These are phyloP conservation scores for Lagenorhynchus albirostris DNA, from an alignment of 2,113 vertebrate species.

Conservation along the genomic window DNA sequence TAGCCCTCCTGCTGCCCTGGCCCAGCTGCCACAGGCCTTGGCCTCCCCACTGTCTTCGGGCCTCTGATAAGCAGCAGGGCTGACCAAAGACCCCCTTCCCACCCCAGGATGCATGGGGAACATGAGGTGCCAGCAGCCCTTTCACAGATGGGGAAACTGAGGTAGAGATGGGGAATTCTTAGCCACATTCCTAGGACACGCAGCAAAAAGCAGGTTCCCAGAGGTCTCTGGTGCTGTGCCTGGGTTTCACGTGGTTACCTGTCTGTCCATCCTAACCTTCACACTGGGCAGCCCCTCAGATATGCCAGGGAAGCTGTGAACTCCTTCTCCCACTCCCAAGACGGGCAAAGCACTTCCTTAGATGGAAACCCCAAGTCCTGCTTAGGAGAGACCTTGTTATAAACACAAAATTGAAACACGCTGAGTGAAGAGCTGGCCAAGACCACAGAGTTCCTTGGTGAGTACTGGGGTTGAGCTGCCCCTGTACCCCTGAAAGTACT, in stretches of 20 bases:
- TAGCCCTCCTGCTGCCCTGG: background rate
- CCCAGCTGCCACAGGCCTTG: background rate
- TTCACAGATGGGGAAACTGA: background rate
- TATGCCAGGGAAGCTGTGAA: background rate
- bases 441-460: background rate
- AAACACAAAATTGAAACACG: background rate
- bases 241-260: background rate
- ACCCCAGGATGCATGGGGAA: background rate
- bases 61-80: background rate
- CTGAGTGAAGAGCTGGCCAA: background rate
- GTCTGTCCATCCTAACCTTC: background rate
- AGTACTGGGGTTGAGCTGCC: background rate
- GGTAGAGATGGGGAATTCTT: background rate
- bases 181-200: background rate
- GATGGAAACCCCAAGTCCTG: slow-evolving; percentile 52
- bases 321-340: background rate
- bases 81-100: background rate
- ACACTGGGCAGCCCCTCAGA: background rate
- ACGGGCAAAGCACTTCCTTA: slow-evolving; percentile 52
- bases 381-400: slow-evolving; percentile 20
- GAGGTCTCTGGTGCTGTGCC: background rate
- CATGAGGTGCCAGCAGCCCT: background rate
- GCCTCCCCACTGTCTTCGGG: background rate
- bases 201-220: background rate
- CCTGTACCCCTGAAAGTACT: background rate